Conservation (phyloP, 2,888 invertebrate species). For the Acanthoscelides obtectus region DNA sequence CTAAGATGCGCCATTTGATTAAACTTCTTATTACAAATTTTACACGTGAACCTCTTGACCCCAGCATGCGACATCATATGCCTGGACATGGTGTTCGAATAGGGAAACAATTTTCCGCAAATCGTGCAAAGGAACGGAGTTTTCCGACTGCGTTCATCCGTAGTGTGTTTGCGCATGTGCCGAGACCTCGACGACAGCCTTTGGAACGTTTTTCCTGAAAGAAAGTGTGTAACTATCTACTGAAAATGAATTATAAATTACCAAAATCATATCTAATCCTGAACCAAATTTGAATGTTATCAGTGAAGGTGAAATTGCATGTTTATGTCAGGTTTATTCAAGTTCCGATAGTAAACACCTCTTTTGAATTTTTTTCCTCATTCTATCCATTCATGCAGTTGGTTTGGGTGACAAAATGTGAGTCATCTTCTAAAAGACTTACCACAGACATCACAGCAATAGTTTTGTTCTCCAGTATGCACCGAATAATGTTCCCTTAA, state of each 20-base stretch:
- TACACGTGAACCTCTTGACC: conserved; percentile 42
- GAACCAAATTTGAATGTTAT: too few species aligned
- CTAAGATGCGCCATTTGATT: conserved; percentile 46
- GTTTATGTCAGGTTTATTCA: too few species aligned
- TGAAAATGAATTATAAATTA: too few species aligned
- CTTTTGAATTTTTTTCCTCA: too few species aligned
- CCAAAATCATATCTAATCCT: too few species aligned
- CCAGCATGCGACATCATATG: conserved; percentile 44
- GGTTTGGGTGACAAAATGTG: too few species aligned
- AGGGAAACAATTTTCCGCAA: conserved; percentile 42
- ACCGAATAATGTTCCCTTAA: conserved; percentile 36
- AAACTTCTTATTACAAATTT: conserved; percentile 42
- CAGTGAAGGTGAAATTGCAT: too few species aligned
- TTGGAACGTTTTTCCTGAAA: not conserved
- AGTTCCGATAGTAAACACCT: too few species aligned
- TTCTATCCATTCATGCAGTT: too few species aligned
- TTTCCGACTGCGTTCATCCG: conserved; percentile 37
- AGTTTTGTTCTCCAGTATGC: conserved; percentile 38
- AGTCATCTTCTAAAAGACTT: conserved; percentile 24
- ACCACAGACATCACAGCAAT: conserved; percentile 35
- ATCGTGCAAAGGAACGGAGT: conserved; percentile 41
- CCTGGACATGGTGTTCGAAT: conserved; percentile 38
- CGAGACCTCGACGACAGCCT: conserved; percentile 35
- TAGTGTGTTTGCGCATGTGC: conserved; percentile 35
- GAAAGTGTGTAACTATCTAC: not conserved